Base-by-base conservation (phyloP, 1,140 invertebrate species). In the Zaprionus davidi region DNA sequence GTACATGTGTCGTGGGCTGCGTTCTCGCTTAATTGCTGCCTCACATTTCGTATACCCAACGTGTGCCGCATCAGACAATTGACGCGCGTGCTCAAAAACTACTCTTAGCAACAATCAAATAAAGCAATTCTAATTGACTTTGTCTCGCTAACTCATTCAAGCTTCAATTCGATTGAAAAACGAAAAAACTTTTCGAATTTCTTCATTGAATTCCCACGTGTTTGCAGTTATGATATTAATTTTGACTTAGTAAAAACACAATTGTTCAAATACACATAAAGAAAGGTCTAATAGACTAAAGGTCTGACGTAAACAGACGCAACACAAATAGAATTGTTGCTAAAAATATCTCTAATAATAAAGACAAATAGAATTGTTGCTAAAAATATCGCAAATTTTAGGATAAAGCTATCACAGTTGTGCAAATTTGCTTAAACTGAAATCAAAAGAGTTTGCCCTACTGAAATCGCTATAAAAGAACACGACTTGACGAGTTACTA, bases 1-100 rank as follows among this genome's bases (percentile, higher is more conserved):
- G 81, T 62, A 81, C 85, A 90, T 85, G 85, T 90, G 85, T 85
- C 51, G 68, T 77, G 41, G 49, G 64, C 51, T 59, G 41, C 44
- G 62, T 82, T 77, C 75, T 15, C 81, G 41, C 70, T 85, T 90
- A 81, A 79, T 78, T 80, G 75, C 65, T 59, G 51, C 13, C 53
- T 38, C 58, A 34, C 74, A 76, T 76, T 78, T 70, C 84, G 72
- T 70, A 85, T 90, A 82, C 78, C 74, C 78, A 58, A 26, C 74
- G 66, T 76, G 31, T 63, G 75, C 55, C 65, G 36, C 53, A 66
- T 46, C 36, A 65, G 12, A 49, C 38, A 69, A 44, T 44, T 71
- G 41, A 31, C 51, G 38, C 41, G 55, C 55, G 62, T 67, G 66
- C 41, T 59, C 66, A 68, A 68, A 56, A 34, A 58, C 31, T 31